Evolutionary conservation across 2,797 vertebrate species (phyloP), one percentile per base, ranked within the genome.

Genomic region (Oreonectes daqikongensis): DNA sequence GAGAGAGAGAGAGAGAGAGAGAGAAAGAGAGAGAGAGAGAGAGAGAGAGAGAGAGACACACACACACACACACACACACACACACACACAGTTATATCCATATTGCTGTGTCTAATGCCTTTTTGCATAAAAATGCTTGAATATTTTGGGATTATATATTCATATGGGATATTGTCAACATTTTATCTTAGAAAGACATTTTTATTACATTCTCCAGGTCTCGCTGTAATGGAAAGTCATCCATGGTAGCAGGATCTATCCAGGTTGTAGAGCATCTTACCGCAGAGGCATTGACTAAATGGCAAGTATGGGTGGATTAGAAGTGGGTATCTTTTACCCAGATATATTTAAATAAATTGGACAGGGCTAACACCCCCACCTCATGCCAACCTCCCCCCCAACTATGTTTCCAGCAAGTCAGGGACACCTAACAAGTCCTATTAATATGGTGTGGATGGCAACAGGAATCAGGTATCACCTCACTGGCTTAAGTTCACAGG

Each of bases 401-500:
- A 59, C 76, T 79, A 46, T 77, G 79, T 87, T 87, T 82, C 82
- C 73, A 69, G 74, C 78, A 72, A 78, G 81, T 71, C 78, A 75
- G 48, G 48, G 70, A 77, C 66, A 75, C 71, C 80, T 79, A 82
- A 83, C 80, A 75, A 79, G 79, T 83, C 79, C 87, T 85, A 86
- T 88, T 87, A 86, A 88, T 86, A 86, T 44, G 66, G 85, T 82
- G 81, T 22, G 76, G 83, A 84, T 15, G 79, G 82, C 81, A 68
- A 28, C 80, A 70, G 77, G 79, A 81, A 68, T 82, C 84, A 76
- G 82, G 75, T 84, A 84, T 77, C 76, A 79, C 81, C 70, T 79
- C 57, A 14, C 75, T 86, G 84, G 81, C 77, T 66, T 71, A 52
- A 35, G 72, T 78, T 79, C 81, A 71, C 63, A 55, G 69, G 55